phyloP scores from a whole-genome alignment of 2,113 vertebrate genomes.

The Acinonyx jubatus region DNA sequence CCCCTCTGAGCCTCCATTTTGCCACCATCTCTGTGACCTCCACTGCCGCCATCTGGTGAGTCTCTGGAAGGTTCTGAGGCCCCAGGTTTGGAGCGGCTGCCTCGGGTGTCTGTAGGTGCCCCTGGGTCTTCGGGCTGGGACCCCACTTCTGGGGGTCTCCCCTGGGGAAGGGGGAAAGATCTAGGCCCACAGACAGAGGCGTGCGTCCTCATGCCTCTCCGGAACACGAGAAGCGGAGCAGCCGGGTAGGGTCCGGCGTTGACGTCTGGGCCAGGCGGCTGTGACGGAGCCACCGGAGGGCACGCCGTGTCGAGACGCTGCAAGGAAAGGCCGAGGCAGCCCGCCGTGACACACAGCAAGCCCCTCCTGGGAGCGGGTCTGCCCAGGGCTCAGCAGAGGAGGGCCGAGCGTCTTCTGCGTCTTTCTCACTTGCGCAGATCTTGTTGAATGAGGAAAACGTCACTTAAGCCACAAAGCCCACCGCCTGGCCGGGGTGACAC shows the following conservation, averaged over 20 bases:
- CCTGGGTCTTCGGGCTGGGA: not conserved
- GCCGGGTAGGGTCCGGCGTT: rapidly evolving
- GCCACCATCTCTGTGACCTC: too few species aligned
- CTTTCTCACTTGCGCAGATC: not conserved
- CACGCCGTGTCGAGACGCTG: rapidly evolving
- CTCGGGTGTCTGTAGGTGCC: rapidly evolving
- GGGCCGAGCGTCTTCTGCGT: rapidly evolving
- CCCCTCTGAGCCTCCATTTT: not conserved
- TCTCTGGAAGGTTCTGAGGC: not conserved
- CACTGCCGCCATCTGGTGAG: not conserved
- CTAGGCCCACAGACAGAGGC: rapidly evolving
- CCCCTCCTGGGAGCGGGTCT: rapidly evolving
- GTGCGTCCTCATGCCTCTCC: rapidly evolving
- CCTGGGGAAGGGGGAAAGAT: rapidly evolving
- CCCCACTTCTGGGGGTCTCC: not conserved
- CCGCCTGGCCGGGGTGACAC: not conserved
- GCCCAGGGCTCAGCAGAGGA: rapidly evolving
- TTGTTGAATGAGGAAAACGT: not conserved
- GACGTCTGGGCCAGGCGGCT: rapidly evolving
- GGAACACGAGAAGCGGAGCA: rapidly evolving
- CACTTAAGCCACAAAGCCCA: not conserved
- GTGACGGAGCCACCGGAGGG: rapidly evolving
- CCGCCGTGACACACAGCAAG: rapidly evolving
- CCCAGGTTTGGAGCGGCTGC: not conserved
- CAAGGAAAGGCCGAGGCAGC: rapidly evolving